Conservation (phyloP, 2,113 vertebrate species). For the Nibea coibor region DNA sequence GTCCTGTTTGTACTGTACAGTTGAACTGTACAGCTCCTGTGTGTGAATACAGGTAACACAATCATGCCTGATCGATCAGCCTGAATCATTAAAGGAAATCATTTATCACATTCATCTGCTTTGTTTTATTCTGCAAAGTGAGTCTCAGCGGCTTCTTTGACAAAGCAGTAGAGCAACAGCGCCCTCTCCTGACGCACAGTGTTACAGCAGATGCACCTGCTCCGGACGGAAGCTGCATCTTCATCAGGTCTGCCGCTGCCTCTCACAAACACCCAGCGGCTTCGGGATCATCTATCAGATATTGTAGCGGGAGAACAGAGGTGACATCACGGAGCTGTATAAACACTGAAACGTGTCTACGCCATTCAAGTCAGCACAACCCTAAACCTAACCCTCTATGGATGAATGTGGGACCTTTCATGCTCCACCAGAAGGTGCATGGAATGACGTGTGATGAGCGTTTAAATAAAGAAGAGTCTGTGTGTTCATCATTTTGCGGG, state of each 20-base stretch:
- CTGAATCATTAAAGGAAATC: background rate
- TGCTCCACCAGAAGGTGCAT: background rate
- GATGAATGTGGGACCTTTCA: background rate
- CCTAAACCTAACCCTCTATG: background rate
- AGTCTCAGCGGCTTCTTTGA: background rate
- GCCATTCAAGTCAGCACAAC: too few relatives aligned
- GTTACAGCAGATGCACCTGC: constrained; percentile 7
- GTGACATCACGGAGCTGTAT: constrained; percentile 8
- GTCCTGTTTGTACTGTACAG: background rate
- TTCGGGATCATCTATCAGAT: background rate
- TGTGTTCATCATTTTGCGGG: too few relatives aligned
- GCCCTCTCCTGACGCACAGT: constrained; percentile 44
- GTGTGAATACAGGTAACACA: background rate
- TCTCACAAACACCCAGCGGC: background rate
- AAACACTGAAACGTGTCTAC: background rate
- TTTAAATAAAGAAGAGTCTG: background rate
- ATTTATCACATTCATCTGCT: background rate
- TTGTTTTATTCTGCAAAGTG: background rate
- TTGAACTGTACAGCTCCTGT: background rate
- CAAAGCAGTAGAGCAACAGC: constrained; percentile 35
- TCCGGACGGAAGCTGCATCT: background rate
- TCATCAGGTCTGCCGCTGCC: background rate
- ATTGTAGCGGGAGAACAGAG: background rate
- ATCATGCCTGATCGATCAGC: background rate
- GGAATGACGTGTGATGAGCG: too few relatives aligned